Evolutionary conservation across 2,888 invertebrate genomes (phyloP).

Genomic region (Shargacucullia verbasci): DNA sequence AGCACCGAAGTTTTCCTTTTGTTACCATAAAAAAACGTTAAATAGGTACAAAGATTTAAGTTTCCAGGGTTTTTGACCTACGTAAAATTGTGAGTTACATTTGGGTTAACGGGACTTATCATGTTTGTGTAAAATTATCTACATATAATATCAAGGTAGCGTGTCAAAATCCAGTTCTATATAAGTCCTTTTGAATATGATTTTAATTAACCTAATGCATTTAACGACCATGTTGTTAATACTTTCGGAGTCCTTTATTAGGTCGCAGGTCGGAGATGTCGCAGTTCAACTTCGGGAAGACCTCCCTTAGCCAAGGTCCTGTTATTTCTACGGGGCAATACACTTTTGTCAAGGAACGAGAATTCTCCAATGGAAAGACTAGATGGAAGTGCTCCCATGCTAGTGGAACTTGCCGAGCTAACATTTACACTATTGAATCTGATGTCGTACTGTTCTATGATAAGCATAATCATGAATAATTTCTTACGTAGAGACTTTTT

Average conservation of each 20-base stretch:
- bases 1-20: too few species aligned
- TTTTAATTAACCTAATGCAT: neutral
- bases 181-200: too few species aligned
- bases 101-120: too few species aligned
- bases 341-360: constrained; percentile 69
- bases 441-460: constrained; percentile 73
- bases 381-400: constrained; percentile 71
- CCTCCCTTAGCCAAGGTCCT: constrained; percentile 59
- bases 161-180: too few species aligned
- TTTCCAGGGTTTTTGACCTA: too few species aligned
- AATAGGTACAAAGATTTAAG: too few species aligned
- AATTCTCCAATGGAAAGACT: constrained; percentile 69
- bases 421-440: constrained; percentile 71
- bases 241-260: constrained; percentile 51
- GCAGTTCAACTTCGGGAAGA: constrained; percentile 68
- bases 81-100: too few species aligned
- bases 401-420: constrained; percentile 68
- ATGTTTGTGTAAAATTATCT: too few species aligned
- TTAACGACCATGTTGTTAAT: constrained; percentile 34
- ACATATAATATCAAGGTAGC: too few species aligned
- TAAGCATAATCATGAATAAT: constrained; percentile 67
- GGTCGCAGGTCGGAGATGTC: constrained; percentile 57
- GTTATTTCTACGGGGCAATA: constrained; percentile 70
- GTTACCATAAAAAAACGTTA: too few species aligned
- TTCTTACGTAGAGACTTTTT: neutral